These are phyloP conservation scores for Theristus sp. DNA, from an alignment of 2,888 invertebrate species.

Conservation along the genomic window DNA sequence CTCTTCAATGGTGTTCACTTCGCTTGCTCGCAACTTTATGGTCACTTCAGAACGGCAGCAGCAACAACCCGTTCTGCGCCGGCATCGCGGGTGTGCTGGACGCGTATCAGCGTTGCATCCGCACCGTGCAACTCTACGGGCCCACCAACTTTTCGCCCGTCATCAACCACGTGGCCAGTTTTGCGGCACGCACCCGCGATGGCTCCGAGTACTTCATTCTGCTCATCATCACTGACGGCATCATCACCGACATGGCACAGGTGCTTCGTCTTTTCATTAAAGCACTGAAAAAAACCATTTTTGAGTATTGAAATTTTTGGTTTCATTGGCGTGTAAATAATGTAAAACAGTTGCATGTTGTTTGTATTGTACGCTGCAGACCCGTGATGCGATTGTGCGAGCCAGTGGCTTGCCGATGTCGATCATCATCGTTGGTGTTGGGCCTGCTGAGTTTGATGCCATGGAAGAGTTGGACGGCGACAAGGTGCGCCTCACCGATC, in stretches of 20 bases:
- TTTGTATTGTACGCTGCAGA: not conserved
- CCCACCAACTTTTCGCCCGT: constrained; percentile 42
- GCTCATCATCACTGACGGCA: constrained; percentile 42
- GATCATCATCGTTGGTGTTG: constrained; percentile 43
- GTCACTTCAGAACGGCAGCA: constrained; percentile 38
- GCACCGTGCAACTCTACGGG: constrained; percentile 37
- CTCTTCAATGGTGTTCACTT: too few species aligned
- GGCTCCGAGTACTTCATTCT: constrained; percentile 41
- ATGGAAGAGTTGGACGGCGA: constrained; percentile 8
- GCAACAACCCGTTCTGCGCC: constrained; percentile 36
- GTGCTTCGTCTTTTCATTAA: not conserved
- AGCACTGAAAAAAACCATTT: too few species aligned
- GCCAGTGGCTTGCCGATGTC: constrained; percentile 30
- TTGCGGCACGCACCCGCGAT: constrained; percentile 35
- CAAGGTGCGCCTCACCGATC: not conserved
- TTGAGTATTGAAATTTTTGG: too few species aligned
- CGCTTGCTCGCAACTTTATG: too few species aligned
- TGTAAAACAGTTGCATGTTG: not conserved
- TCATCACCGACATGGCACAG: constrained; percentile 41
- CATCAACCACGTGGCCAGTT: constrained; percentile 35
- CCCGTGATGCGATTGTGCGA: constrained; percentile 1
- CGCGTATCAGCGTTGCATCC: constrained; percentile 36
- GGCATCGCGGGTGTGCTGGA: constrained; percentile 35
- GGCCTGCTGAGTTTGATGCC: constrained; percentile 40
- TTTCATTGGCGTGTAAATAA: too few species aligned